Conservation (phyloP, 2,797 vertebrate genomes). For the Molothrus ater region DNA sequence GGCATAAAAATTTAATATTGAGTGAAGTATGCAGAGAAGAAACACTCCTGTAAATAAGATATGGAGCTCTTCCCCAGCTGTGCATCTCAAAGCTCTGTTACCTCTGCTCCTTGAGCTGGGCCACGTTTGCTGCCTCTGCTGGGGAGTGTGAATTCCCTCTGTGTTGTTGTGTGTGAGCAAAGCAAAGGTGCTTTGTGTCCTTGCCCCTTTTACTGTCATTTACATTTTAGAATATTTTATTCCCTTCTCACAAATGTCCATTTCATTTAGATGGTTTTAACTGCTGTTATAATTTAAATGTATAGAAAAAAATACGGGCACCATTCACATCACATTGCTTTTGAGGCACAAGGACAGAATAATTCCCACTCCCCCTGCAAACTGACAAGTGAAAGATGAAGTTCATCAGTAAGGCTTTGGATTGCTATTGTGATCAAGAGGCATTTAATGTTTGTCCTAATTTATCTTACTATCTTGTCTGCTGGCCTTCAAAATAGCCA, state of each 20-base stretch:
- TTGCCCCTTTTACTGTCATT: background rate
- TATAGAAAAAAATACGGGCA: background rate
- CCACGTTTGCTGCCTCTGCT: background rate
- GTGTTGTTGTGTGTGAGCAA: background rate
- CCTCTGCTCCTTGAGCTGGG: background rate
- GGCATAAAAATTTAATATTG: background rate
- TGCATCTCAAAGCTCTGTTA: background rate
- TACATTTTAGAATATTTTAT: background rate
- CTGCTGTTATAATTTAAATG: background rate
- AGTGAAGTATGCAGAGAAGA: background rate
- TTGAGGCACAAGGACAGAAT: background rate
- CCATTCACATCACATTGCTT: background rate
- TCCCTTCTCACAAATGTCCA: background rate
- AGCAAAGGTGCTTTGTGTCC: background rate
- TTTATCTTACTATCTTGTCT: background rate
- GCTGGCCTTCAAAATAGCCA: background rate
- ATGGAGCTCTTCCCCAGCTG: background rate
- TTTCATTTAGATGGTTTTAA: background rate
- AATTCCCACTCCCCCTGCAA: background rate
- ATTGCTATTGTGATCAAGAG: background rate
- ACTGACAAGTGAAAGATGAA: background rate
- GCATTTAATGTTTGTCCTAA: background rate
- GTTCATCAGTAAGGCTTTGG: background rate
- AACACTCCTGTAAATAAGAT: background rate
- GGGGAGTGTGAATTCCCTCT: background rate